phyloP scores from a whole-genome alignment of 2,888 invertebrate species.

The Drosophila flavopinicola region DNA sequence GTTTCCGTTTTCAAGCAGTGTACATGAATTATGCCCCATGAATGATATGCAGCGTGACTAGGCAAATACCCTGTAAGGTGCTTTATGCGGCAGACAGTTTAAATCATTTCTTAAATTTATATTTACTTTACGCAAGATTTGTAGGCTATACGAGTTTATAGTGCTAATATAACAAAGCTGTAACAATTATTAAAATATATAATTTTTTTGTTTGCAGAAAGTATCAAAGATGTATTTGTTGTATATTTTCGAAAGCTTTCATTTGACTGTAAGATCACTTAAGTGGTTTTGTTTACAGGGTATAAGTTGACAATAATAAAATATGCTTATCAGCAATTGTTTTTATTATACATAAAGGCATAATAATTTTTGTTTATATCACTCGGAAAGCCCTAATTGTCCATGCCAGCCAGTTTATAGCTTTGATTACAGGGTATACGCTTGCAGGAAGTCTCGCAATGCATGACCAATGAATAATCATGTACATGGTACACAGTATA shows the following conservation, averaged over 20 bases:
- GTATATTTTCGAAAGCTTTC: too few relatives aligned
- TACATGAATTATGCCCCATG: not conserved
- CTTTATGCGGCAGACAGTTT: not conserved
- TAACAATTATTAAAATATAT: too few relatives aligned
- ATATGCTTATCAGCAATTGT: too few relatives aligned
- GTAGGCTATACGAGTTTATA: too few relatives aligned
- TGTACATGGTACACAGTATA: not conserved
- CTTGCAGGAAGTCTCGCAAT: slow-evolving; percentile 18
- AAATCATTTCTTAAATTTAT: not conserved
- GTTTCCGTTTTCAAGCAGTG: slow-evolving; percentile 1
- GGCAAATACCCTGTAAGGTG: slow-evolving; percentile 30
- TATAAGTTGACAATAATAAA: too few relatives aligned
- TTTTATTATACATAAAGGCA: not conserved
- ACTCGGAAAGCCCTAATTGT: slow-evolving; percentile 1
- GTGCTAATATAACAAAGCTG: too few relatives aligned
- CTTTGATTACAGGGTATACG: slow-evolving; percentile 31
- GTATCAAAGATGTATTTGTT: too few relatives aligned
- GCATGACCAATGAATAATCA: slow-evolving; percentile 12
- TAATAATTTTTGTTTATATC: not conserved
- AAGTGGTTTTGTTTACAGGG: too few relatives aligned
- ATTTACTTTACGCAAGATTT: not conserved
- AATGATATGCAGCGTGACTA: slow-evolving; percentile 5
- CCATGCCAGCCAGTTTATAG: slow-evolving; percentile 17
- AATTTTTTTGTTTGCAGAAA: too few relatives aligned
- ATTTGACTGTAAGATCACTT: too few relatives aligned